Conservation (phyloP, 2,888 invertebrate genomes). For the Tetragonula carbonaria region DNA sequence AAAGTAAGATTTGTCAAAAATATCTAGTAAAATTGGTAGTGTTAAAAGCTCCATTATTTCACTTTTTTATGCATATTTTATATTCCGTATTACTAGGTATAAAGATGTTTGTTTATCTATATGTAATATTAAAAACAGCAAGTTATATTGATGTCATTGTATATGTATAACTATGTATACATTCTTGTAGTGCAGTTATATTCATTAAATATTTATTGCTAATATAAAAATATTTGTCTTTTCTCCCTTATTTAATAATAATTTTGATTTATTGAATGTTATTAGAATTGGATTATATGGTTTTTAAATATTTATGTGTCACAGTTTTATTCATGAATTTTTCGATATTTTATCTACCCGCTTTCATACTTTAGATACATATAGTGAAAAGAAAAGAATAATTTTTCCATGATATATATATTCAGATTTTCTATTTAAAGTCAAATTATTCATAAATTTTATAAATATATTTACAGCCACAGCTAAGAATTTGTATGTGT, state of each 20-base stretch:
- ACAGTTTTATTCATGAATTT: background rate
- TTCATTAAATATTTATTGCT: slow-evolving; percentile 38
- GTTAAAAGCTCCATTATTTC: slow-evolving; percentile 25
- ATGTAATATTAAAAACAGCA: slow-evolving; percentile 26
- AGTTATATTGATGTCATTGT: slow-evolving; percentile 27
- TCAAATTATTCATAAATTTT: too few relatives aligned
- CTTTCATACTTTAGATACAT: too few relatives aligned
- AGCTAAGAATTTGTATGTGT: too few relatives aligned
- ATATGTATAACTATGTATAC: background rate
- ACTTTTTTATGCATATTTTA: slow-evolving; percentile 28
- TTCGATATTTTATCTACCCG: background rate
- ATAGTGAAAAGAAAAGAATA: too few relatives aligned
- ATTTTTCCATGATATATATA: too few relatives aligned
- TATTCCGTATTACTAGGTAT: slow-evolving; percentile 22
- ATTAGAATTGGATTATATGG: background rate
- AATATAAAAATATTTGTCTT: background rate
- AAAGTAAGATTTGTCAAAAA: background rate
- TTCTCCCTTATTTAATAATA: background rate
- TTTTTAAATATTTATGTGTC: background rate
- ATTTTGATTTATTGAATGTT: background rate
- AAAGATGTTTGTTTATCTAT: slow-evolving; percentile 17
- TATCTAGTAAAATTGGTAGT: slow-evolving; percentile 43
- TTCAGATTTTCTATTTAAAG: too few relatives aligned
- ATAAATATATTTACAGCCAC: too few relatives aligned
- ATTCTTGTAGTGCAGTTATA: slow-evolving; percentile 37